Evolutionary conservation across 1,140 invertebrate genomes (phyloP).

Genomic region (Drosophila oshimai): DNA sequence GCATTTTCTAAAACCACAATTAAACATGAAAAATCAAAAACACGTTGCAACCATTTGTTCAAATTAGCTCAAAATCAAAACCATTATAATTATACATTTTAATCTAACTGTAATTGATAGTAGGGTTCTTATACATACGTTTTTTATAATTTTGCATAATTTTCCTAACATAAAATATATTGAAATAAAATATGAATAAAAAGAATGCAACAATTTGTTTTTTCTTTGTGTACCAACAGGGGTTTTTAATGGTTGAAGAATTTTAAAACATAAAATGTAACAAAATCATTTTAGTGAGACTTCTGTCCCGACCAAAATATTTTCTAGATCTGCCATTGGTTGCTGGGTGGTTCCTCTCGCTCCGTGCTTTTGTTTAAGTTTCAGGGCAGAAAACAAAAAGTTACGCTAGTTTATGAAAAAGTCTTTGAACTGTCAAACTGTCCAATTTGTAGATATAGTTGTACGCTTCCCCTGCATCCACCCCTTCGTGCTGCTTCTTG

Average conservation of each 20-base stretch:
- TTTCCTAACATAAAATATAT: slow-evolving; percentile 70
- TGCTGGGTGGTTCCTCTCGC: not conserved
- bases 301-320: no score
- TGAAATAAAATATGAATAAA: slow-evolving; percentile 58
- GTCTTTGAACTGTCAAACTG: slow-evolving; percentile 1
- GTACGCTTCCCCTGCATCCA: not conserved
- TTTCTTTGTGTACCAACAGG: no score
- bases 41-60: slow-evolving; percentile 42
- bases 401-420: not conserved
- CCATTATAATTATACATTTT: slow-evolving; percentile 34
- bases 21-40: slow-evolving; percentile 2
- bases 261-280: no score
- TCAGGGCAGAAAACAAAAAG: not conserved
- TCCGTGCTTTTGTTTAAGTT: not conserved
- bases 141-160: slow-evolving; percentile 72
- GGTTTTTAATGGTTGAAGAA: no score
- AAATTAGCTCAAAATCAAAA: slow-evolving; percentile 60
- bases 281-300: no score
- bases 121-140: slow-evolving; percentile 68
- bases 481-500: not conserved
- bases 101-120: slow-evolving; percentile 59
- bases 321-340: no score
- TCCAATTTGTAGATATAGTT: not conserved
- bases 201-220: slow-evolving; percentile 33
- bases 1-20: not conserved